A percentile compares a stretch with the other conserved stretches of the same genome.
Conservation (phyloP, 2,113 vertebrate genomes). For the Nycticorax nycticorax region DNA sequence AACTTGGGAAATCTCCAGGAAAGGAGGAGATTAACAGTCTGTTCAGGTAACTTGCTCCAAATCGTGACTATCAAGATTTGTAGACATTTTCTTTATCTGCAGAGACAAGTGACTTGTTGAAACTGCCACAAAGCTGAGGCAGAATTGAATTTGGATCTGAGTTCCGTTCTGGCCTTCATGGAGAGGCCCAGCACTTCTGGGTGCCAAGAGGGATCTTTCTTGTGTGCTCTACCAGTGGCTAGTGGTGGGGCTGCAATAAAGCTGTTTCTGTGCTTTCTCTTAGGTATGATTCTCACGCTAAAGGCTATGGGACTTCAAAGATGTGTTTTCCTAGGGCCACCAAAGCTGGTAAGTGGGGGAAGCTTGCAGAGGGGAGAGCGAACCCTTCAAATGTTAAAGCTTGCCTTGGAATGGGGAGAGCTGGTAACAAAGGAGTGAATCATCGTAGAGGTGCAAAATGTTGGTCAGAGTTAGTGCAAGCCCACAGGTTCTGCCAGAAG, state of each 20-base stretch:
- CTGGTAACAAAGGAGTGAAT: neutral
- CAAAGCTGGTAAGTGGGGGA: slow-evolving; percentile 86
- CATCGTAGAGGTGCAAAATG: neutral
- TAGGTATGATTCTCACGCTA: slow-evolving; percentile 91
- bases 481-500: neutral
- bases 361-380: neutral
- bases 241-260: neutral
- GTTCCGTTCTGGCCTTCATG: neutral
- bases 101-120: neutral
- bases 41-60: neutral
- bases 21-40: neutral
- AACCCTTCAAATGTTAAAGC: neutral
- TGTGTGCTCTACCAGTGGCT: fast-evolving
- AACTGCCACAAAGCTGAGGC: neutral
- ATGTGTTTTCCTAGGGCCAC: slow-evolving; percentile 89
- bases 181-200: neutral
- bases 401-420: neutral
- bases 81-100: neutral
- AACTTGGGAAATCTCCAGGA: neutral
- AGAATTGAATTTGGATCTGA: fast-evolving
- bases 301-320: slow-evolving; percentile 87
- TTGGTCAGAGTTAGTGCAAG: neutral
- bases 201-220: neutral
- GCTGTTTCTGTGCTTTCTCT: neutral
- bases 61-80: no score